Conservation (phyloP, 2,797 vertebrate genomes). For the Tragopan temminckii region DNA sequence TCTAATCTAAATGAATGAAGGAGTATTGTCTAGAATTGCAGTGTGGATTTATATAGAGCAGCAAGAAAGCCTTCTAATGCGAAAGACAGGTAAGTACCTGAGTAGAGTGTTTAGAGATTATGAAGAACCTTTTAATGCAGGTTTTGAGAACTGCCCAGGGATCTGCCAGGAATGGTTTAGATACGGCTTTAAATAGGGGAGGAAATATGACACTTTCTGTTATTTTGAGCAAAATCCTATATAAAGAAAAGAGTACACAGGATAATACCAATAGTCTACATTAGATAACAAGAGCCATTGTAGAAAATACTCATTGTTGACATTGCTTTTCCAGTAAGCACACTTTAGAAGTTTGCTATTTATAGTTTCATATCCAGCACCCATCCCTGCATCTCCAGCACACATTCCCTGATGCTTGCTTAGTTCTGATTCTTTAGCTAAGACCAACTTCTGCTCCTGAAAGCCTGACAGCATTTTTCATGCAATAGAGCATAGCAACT, state of each 20-base stretch:
- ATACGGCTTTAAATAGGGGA: not conserved
- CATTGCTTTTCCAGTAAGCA: not conserved
- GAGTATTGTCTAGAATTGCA: not conserved
- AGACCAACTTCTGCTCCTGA: not conserved
- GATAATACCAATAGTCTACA: not conserved
- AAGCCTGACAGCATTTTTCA: not conserved
- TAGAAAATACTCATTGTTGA: not conserved
- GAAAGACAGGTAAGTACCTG: not conserved
- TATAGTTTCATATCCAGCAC: not conserved
- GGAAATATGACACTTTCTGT: not conserved
- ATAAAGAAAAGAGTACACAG: accelerated
- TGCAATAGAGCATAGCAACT: not conserved
- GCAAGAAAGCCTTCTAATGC: not conserved
- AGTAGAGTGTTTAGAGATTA: not conserved
- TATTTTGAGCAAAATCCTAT: not conserved
- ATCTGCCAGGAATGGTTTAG: not conserved
- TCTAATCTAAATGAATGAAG: not conserved
- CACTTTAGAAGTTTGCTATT: not conserved
- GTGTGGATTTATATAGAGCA: not conserved
- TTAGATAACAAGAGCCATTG: not conserved
- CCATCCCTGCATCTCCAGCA: not conserved
- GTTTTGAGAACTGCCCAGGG: not conserved
- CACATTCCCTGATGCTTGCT: not conserved
- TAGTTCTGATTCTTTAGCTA: not conserved
- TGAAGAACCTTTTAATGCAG: not conserved